phyloP scores from a whole-genome alignment of 2,113 vertebrate species.

The Gasterosteus aculeatus region DNA sequence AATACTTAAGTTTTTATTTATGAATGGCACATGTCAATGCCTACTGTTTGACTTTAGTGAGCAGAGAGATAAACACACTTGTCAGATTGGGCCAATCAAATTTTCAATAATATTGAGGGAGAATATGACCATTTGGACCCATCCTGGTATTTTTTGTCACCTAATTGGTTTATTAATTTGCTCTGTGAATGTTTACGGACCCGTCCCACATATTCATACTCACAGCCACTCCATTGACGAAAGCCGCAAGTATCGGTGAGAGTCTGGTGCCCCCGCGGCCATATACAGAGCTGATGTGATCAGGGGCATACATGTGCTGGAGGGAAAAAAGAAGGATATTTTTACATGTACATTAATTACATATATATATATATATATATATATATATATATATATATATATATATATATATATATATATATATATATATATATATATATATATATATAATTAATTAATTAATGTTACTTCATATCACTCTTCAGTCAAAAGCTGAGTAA shows the following conservation, averaged over 20 bases:
- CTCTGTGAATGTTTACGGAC: neutral
- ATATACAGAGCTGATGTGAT: slow-evolving; percentile 85
- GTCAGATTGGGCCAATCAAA: neutral
- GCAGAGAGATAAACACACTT: neutral
- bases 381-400: no score
- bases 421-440: no score
- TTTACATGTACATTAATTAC: neutral
- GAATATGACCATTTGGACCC: neutral
- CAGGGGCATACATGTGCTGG: slow-evolving; percentile 83
- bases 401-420: no score
- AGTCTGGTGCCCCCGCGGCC: slow-evolving; percentile 81
- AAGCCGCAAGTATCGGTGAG: slow-evolving; percentile 85
- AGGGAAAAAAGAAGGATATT: neutral
- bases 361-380: no score
- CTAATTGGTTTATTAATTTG: neutral
- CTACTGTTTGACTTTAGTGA: neutral
- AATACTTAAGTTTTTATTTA: neutral
- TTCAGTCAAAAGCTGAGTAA: slow-evolving; percentile 19
- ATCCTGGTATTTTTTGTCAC: neutral
- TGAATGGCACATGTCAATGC: neutral
- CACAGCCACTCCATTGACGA: slow-evolving; percentile 90
- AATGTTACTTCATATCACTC: neutral
- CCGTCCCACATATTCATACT: slow-evolving; percentile 61
- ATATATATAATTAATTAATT: no score
- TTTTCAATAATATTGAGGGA: neutral